A percentile compares a stretch with the other conserved stretches of the same genome.
phyloP scores from a whole-genome alignment of 1,140 invertebrate genomes.

The Dendroctonus ponderosae region DNA sequence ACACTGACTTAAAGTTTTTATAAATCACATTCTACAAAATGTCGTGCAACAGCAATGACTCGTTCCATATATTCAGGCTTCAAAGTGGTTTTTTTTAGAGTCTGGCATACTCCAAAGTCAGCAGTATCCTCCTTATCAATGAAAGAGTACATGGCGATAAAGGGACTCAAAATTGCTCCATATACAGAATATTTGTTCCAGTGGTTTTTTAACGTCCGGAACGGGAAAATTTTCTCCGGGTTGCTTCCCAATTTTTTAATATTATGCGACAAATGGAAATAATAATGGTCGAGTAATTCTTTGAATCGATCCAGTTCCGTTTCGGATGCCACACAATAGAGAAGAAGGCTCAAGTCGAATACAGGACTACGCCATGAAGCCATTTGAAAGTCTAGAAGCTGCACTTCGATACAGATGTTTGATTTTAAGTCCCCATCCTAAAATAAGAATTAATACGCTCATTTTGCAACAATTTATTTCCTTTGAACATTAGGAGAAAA shows the following conservation, averaged over 20 bases:
- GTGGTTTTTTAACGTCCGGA: conserved; percentile 49
- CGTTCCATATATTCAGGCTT: conserved; percentile 18
- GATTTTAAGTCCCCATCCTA: conserved; percentile 6
- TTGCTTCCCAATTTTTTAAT: conserved; percentile 46
- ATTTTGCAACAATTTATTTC: background rate
- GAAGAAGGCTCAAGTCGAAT: conserved; percentile 56
- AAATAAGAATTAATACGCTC: background rate
- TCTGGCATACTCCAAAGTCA: conserved; percentile 10
- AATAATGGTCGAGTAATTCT: conserved; percentile 56
- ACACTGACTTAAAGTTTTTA: background rate
- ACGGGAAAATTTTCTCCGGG: conserved; percentile 52
- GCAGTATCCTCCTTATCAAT: conserved; percentile 20
- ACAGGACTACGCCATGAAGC: conserved; percentile 56
- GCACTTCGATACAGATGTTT: conserved; percentile 41
- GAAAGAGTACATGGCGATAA: conserved; percentile 13
- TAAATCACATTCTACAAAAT: conserved; percentile 30
- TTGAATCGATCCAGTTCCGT: conserved; percentile 54
- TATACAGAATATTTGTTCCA: conserved; percentile 46
- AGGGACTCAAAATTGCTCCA: conserved; percentile 42
- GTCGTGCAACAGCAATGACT: conserved; percentile 19
- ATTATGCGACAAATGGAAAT: conserved; percentile 51
- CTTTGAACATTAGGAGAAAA: background rate
- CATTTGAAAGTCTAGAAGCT: conserved; percentile 58
- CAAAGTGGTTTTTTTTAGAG: conserved; percentile 5
- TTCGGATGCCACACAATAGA: conserved; percentile 56